phyloP scores from a whole-genome alignment of 2,888 invertebrate species.

The Phengaris alcon region DNA sequence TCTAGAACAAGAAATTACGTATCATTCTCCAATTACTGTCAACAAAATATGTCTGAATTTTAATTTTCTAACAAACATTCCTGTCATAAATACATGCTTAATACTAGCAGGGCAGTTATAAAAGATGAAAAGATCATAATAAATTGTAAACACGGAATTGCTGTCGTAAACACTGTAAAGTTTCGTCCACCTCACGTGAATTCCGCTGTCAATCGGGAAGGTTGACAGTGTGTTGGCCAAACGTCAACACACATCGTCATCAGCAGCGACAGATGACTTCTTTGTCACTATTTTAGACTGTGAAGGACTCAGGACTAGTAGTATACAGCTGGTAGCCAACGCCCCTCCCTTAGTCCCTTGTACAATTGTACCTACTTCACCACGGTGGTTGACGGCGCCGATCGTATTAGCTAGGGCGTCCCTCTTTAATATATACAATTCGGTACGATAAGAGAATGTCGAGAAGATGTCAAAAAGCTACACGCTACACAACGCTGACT shows the following conservation, averaged over 20 bases:
- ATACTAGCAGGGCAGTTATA: constrained; percentile 8
- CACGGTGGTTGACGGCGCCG: too few relatives aligned
- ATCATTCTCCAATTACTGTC: neutral
- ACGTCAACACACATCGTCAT: neutral
- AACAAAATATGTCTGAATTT: neutral
- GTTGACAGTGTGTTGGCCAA: constrained; percentile 6
- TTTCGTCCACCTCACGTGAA: constrained; percentile 6
- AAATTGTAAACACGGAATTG: constrained; percentile 12
- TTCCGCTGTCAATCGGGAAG: neutral
- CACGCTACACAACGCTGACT: too few relatives aligned
- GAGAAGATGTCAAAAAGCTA: too few relatives aligned
- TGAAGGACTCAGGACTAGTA: too few relatives aligned
- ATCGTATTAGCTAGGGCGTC: too few relatives aligned
- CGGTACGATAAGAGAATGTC: too few relatives aligned
- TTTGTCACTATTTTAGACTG: too few relatives aligned
- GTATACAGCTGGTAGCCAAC: too few relatives aligned
- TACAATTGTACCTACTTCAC: too few relatives aligned
- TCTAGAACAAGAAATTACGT: too few relatives aligned
- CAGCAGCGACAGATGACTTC: neutral
- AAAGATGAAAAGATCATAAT: constrained; percentile 7
- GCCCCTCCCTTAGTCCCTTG: too few relatives aligned
- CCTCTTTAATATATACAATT: too few relatives aligned
- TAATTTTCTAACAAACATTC: neutral
- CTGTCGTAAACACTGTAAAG: constrained; percentile 4
- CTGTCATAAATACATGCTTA: neutral